phyloP scores from a whole-genome alignment of 2,113 vertebrate species.

The Podocnemis expansa region DNA sequence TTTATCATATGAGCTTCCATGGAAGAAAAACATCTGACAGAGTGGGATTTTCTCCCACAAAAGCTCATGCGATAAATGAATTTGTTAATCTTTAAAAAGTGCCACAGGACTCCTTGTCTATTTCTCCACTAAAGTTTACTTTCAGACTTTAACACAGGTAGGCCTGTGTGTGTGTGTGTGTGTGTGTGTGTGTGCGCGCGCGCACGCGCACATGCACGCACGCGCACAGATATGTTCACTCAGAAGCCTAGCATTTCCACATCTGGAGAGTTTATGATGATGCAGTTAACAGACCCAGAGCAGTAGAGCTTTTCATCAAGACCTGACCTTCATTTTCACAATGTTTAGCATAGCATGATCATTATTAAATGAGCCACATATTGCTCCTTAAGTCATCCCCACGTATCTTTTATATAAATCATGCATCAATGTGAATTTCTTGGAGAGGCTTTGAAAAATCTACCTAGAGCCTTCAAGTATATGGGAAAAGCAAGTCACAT shows the following conservation, averaged over 20 bases:
- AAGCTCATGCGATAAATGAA: too few species aligned
- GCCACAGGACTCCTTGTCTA: too few species aligned
- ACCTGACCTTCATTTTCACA: background rate
- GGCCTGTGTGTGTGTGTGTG: background rate
- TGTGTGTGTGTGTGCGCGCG: background rate
- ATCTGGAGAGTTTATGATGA: background rate
- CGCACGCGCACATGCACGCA: too few species aligned
- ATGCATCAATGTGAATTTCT: background rate
- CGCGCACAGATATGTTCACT: constrained; percentile 3
- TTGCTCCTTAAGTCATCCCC: background rate
- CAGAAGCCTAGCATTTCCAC: background rate
- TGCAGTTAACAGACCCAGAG: background rate
- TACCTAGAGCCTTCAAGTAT: background rate
- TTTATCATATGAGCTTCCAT: too few species aligned
- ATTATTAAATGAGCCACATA: background rate
- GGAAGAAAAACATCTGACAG: too few species aligned
- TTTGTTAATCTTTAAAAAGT: too few species aligned
- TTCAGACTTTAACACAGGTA: background rate
- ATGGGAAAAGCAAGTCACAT: background rate
- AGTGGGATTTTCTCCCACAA: too few species aligned
- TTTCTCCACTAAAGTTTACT: constrained; percentile 34
- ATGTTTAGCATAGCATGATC: background rate
- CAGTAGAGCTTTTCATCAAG: background rate
- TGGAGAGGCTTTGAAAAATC: background rate
- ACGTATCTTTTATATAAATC: background rate